A percentile compares a stretch with the other conserved stretches of the same genome.
Conservation (phyloP, 2,888 invertebrate genomes). For the Cephus nigrinus region DNA sequence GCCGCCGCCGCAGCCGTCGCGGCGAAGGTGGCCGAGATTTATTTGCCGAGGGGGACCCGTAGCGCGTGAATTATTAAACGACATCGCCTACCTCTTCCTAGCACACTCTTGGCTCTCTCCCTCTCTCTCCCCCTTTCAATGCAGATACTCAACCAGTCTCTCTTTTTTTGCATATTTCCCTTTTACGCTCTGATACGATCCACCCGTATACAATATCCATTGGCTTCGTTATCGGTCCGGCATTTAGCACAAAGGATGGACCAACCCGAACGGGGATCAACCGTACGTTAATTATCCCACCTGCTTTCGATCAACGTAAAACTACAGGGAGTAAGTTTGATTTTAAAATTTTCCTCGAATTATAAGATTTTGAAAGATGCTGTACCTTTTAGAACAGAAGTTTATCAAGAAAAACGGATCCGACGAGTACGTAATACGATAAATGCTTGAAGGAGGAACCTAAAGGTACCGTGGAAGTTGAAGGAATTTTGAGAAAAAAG, state of each 20-base stretch:
- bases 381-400: too few species aligned
- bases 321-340: not conserved
- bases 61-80: not conserved
- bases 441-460: not conserved
- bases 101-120: not conserved
- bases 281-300: not conserved
- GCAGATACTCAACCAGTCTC: not conserved
- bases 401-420: too few species aligned
- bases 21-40: slow-evolving; percentile 41
- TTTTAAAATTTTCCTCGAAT: not conserved
- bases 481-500: not conserved
- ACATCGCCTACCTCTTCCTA: not conserved
- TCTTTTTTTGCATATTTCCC: not conserved
- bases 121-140: too few species aligned
- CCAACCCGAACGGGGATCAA: not conserved
- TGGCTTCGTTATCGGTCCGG: not conserved
- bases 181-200: not conserved
- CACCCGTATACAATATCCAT: not conserved
- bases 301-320: not conserved
- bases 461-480: not conserved
- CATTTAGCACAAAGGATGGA: not conserved
- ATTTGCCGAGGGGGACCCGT: slow-evolving; percentile 39
- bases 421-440: not conserved
- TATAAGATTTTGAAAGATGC: not conserved
- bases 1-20: not conserved